phyloP scores from a whole-genome alignment of 2,888 invertebrate species.

The Allygus modestus region DNA sequence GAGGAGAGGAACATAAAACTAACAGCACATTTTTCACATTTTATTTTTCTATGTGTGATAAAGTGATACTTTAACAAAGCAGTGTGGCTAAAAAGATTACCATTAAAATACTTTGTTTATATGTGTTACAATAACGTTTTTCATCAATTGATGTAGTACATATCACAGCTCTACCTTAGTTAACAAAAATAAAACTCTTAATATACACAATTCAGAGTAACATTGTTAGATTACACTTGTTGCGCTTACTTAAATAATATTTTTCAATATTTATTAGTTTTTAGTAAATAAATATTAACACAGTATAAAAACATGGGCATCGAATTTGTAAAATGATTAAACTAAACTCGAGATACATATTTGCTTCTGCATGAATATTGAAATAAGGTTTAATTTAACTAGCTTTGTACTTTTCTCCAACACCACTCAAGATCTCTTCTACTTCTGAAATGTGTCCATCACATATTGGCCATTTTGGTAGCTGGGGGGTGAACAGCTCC shows the following conservation, averaged over 20 bases:
- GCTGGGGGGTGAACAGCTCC: no score
- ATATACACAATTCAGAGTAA: not conserved
- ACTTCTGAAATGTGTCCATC: no score
- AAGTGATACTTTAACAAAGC: constrained; percentile 24
- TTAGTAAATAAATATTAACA: no score
- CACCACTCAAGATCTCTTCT: no score
- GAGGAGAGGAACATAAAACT: not conserved
- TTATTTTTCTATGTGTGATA: not conserved
- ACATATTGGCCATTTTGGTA: no score
- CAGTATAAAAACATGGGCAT: no score
- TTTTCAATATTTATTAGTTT: no score
- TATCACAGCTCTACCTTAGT: constrained; percentile 12
- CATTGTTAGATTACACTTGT: not conserved
- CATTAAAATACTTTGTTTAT: constrained; percentile 6
- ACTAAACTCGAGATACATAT: no score
- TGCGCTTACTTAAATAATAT: not conserved
- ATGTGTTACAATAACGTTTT: not conserved
- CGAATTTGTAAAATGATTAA: no score
- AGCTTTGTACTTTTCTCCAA: no score
- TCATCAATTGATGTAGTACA: not conserved
- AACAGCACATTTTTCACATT: not conserved
- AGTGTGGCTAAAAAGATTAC: constrained; percentile 16
- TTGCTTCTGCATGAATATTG: no score
- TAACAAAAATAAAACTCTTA: constrained; percentile 6
- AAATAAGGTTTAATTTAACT: no score